These are phyloP conservation scores for Cheilosia grossa DNA, from an alignment of 2,888 invertebrate species.

Conservation along the genomic window DNA sequence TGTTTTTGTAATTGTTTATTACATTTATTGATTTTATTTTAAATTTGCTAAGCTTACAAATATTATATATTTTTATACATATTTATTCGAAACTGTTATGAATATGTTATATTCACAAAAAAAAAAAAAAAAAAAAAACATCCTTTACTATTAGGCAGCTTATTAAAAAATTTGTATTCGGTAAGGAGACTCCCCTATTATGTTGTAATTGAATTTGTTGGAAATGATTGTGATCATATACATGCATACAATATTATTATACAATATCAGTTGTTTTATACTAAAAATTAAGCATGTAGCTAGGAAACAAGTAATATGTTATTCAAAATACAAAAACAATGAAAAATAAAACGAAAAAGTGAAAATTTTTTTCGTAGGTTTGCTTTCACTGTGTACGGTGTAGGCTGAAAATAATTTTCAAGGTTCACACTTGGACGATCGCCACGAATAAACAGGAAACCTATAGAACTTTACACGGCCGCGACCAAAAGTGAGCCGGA, in stretches of 20 bases:
- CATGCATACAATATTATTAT: conserved; percentile 72
- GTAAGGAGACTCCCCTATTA: conserved; percentile 42
- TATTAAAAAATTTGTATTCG: conserved; percentile 44
- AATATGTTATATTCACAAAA: conserved; percentile 69
- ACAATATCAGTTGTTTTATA: conserved; percentile 64
- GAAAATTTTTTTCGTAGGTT: neutral
- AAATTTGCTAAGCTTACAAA: conserved; percentile 70
- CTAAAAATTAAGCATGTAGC: conserved; percentile 62
- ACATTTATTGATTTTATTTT: conserved; percentile 41
- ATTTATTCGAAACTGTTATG: conserved; percentile 73
- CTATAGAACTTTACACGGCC: too few relatives aligned
- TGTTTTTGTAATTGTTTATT: conserved; percentile 22
- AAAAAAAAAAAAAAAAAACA: conserved; percentile 15
- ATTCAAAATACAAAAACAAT: conserved; percentile 60
- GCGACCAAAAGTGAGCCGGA: too few relatives aligned
- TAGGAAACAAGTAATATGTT: conserved; percentile 59
- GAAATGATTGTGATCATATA: conserved; percentile 74
- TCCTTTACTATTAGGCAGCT: conserved; percentile 46
- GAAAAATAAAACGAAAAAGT: conserved; percentile 44
- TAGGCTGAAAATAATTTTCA: neutral
- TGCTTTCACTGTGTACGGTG: neutral
- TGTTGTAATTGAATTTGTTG: conserved; percentile 71
- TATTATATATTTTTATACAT: conserved; percentile 75
- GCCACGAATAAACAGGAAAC: rapidly evolving
- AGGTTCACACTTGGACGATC: neutral